A percentile compares a stretch with the other conserved stretches of the same genome.
Conservation (phyloP, 1,140 invertebrate species). For the Caligus rogercresseyi region DNA sequence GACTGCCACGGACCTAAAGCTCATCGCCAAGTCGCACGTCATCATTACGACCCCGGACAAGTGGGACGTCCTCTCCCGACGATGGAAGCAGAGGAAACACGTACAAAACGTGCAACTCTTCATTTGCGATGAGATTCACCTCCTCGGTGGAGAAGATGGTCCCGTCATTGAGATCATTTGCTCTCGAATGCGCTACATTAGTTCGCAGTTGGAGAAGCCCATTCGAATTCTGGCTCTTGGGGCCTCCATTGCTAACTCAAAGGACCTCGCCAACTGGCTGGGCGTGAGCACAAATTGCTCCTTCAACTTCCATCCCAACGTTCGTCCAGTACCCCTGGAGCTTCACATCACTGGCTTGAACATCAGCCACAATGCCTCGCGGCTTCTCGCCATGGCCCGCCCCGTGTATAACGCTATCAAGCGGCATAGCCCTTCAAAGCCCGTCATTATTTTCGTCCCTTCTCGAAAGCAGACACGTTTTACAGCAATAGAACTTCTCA, state of each 20-base stretch:
- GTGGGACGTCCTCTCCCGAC: slow-evolving; percentile 91
- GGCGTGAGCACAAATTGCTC: slow-evolving; percentile 77
- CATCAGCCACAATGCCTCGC: slow-evolving; percentile 86
- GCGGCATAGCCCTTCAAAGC: slow-evolving; percentile 65
- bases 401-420: slow-evolving; percentile 89
- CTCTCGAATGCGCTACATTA: slow-evolving; percentile 91
- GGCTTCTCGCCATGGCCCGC: slow-evolving; percentile 90
- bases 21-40: slow-evolving; percentile 71
- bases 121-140: slow-evolving; percentile 87
- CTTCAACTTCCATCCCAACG: slow-evolving; percentile 97
- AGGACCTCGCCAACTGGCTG: slow-evolving; percentile 90
- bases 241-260: slow-evolving; percentile 80
- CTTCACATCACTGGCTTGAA: slow-evolving; percentile 93
- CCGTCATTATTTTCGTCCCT: slow-evolving; percentile 91
- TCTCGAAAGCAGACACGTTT: slow-evolving; percentile 77
- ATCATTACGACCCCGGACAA: slow-evolving; percentile 93
- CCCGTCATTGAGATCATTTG: slow-evolving; percentile 93
- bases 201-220: slow-evolving; percentile 78
- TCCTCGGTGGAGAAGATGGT: slow-evolving; percentile 68
- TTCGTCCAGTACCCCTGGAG: slow-evolving; percentile 81
- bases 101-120: slow-evolving; percentile 93
- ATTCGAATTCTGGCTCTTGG: slow-evolving; percentile 91
- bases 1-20: slow-evolving; percentile 87
- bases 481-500: slow-evolving; percentile 85
- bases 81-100: slow-evolving; percentile 97